phyloP scores from a whole-genome alignment of 1,140 invertebrate genomes.

The Drosophila orosa region DNA sequence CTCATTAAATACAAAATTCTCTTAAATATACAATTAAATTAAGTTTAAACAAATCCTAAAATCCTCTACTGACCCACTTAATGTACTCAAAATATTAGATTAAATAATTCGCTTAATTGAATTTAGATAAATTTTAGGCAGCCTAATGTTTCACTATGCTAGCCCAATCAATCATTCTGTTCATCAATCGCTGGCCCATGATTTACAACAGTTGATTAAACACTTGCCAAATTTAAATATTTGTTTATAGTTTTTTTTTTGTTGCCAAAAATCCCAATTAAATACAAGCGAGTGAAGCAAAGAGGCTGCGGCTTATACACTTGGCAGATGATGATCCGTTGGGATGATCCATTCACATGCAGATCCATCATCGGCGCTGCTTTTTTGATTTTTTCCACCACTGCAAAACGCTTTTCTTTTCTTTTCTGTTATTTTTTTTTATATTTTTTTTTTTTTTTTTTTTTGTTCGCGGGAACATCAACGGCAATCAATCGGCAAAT shows the following conservation, averaged over 20 bases:
- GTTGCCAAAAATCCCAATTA: slow-evolving; percentile 25
- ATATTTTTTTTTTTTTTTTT: not conserved
- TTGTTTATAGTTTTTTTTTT: not conserved
- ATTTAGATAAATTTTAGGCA: not conserved
- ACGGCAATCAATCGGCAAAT: slow-evolving; percentile 72
- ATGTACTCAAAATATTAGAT: too few relatives aligned
- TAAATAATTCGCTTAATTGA: not conserved
- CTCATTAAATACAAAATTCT: not conserved
- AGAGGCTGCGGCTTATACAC: slow-evolving; percentile 22
- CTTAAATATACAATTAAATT: not conserved
- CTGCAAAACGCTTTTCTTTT: not conserved
- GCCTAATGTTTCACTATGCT: not conserved
- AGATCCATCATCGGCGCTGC: slow-evolving; percentile 37
- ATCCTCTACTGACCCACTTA: not conserved
- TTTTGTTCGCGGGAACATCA: slow-evolving; percentile 34
- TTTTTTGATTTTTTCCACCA: not conserved
- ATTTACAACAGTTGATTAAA: slow-evolving; percentile 15
- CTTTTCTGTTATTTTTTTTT: not conserved
- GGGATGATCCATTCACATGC: slow-evolving; percentile 14
- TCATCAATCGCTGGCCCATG: slow-evolving; percentile 26
- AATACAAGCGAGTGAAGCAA: not conserved
- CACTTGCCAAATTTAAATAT: slow-evolving; percentile 15
- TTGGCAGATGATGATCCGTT: slow-evolving; percentile 31
- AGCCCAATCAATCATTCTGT: slow-evolving; percentile 31
- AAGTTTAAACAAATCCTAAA: not conserved